phyloP scores from a whole-genome alignment of 2,888 invertebrate genomes.

The Eupelmus urozonus region DNA sequence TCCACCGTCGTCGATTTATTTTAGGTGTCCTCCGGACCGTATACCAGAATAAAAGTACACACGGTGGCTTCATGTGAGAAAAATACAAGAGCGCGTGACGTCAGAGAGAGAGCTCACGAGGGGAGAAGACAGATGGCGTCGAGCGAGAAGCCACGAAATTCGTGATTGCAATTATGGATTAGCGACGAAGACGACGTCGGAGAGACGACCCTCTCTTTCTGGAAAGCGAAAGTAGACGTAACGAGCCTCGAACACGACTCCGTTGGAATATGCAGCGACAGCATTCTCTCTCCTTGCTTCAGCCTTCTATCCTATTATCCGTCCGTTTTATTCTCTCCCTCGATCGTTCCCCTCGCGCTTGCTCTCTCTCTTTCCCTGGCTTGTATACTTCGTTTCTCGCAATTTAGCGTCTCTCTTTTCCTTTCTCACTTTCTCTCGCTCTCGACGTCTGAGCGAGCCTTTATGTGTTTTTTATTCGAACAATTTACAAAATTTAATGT shows the following conservation, averaged over 20 bases:
- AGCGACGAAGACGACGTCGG: neutral
- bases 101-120: neutral
- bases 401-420: neutral
- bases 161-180: constrained; percentile 51
- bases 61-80: too few species aligned
- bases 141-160: neutral
- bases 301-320: constrained; percentile 24
- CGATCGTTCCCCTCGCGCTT: neutral
- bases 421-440: neutral
- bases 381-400: neutral
- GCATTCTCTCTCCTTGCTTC: neutral
- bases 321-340: constrained; percentile 34
- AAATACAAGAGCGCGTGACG: too few species aligned
- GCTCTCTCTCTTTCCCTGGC: neutral
- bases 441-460: neutral
- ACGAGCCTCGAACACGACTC: constrained; percentile 62
- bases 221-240: constrained; percentile 66
- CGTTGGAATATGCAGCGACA: neutral
- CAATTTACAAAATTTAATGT: constrained; percentile 50
- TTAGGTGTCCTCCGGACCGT: too few species aligned
- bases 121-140: constrained; percentile 1
- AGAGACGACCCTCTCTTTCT: constrained; percentile 16
- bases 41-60: too few species aligned
- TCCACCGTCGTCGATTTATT: neutral
- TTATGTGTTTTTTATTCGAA: constrained; percentile 38